phyloP scores from a whole-genome alignment of 2,113 vertebrate species.

The Mandrillus leucophaeus region DNA sequence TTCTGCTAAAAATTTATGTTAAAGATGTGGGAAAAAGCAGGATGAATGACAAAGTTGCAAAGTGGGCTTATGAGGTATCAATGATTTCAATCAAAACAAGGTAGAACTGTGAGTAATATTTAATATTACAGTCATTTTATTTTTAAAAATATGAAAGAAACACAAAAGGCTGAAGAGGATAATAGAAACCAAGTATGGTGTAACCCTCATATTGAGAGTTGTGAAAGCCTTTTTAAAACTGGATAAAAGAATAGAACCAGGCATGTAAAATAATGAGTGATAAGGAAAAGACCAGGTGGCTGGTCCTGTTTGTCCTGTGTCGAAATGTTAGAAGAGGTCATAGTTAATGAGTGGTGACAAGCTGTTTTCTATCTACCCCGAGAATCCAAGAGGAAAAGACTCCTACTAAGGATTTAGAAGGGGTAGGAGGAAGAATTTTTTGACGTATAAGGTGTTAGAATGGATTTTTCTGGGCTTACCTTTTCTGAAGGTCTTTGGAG shows the following conservation, averaged over 20 bases:
- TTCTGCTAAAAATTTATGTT: constrained; percentile 27
- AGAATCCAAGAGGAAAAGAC: background rate
- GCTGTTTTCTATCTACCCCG: constrained; percentile 31
- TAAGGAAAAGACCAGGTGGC: background rate
- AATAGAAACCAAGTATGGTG: background rate
- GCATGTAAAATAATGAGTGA: constrained; percentile 23
- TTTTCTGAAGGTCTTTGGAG: constrained; percentile 52
- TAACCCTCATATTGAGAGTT: background rate
- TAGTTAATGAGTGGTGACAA: constrained; percentile 50
- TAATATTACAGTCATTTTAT: constrained; percentile 5
- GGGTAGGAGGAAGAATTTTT: background rate
- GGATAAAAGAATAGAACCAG: constrained; percentile 20
- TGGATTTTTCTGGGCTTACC: constrained; percentile 22
- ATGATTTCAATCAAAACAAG: constrained; percentile 4
- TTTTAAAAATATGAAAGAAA: background rate
- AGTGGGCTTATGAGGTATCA: background rate
- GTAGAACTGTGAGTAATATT: background rate
- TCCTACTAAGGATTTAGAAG: constrained; percentile 21
- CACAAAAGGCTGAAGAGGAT: constrained; percentile 1
- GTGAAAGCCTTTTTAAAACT: constrained; percentile 25
- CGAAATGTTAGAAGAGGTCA: constrained; percentile 13
- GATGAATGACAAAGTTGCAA: background rate
- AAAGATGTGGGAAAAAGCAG: background rate
- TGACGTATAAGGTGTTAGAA: constrained; percentile 1
- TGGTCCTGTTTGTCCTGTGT: constrained; percentile 15